These are phyloP conservation scores for Anthopleura sola DNA, from an alignment of 64 coral and sea anemone species.

Conservation along the genomic window DNA sequence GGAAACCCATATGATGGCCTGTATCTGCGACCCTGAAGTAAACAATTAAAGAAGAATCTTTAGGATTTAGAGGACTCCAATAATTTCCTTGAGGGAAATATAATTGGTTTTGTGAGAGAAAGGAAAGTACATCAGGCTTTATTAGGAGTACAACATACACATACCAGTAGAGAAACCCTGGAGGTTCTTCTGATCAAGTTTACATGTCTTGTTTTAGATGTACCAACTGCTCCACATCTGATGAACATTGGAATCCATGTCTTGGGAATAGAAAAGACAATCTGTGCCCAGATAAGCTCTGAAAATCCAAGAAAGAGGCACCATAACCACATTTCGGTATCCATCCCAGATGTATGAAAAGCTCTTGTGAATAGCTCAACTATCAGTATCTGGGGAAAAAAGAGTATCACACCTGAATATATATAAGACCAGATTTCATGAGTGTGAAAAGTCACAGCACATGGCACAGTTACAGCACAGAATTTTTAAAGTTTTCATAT, in stretches of 20 bases:
- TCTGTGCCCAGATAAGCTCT: conserved; percentile 83
- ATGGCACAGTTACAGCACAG: too few species aligned
- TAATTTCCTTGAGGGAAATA: too few species aligned
- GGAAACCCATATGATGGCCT: neutral
- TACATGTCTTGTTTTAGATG: conserved; percentile 42
- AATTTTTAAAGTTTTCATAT: too few species aligned
- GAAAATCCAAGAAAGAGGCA: conserved; percentile 81
- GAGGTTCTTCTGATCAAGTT: conserved; percentile 66
- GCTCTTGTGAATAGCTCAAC: conserved; percentile 69
- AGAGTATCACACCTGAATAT: neutral
- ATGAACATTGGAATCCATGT: conserved; percentile 48
- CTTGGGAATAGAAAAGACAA: conserved; percentile 82
- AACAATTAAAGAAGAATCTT: neutral
- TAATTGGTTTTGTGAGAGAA: too few species aligned
- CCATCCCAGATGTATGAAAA: conserved; percentile 70
- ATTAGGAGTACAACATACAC: neutral
- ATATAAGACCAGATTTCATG: too few species aligned
- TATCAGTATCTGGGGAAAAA: conserved; percentile 55
- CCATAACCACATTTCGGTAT: conserved; percentile 75
- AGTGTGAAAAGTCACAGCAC: too few species aligned
- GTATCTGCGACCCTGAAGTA: neutral
- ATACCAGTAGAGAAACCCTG: conserved; percentile 67
- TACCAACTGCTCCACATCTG: conserved; percentile 51
- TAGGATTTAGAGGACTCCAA: too few species aligned
- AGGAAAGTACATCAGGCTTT: too few species aligned